Base-by-base conservation (phyloP, 2,888 invertebrate genomes). In the Lottia gigantea region DNA sequence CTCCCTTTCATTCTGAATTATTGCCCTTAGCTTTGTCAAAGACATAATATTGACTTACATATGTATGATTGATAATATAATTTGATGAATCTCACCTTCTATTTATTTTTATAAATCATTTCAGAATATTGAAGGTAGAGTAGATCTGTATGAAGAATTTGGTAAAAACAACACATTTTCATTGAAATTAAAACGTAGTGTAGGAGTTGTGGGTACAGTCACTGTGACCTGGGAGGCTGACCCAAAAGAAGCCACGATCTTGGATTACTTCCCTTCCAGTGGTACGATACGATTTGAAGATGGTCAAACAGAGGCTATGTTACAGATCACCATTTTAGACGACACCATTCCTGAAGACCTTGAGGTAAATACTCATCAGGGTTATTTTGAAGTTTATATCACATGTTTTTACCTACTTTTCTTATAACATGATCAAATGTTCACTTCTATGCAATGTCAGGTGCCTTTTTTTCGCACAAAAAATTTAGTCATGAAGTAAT, bases 111-210 rank as follows among this genome's bases (percentile, higher is more conserved):
- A 31, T 31, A 6, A 31, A 31, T 31, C 31, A 31, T 31, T 40
- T 40, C 77, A 87, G 87, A 87, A 85, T 71, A 78, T 79, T 25
- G 85, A 87, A 47, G 85, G 85, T 12, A 80, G 86, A 6, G 74
- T 87, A 19, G 87, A 87, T 74, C 80, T 82, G 4, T 84, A 85
- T 80, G 87, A 87, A 71, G 84, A 83, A 62, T 79, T 77, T 71
- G 83, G 82, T 2, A 72, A 70, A 31, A 83, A 83, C 72, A 76
- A 75, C 14, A 80, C 82, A 1, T 70, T 88, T 11, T 64, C 66
- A 0, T 78, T 88, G 62, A 68, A 71, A 63, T 73, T 88, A 16
- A 76, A 70, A 40, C 72, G 88, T 8, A 76, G 76, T n/a, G 74
- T 83, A 7, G 86, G 86, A 8, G 70, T 75, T 31, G 83, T 83